Base-by-base conservation (phyloP, 1,140 invertebrate species). In the Eupristina koningsbergeri region DNA sequence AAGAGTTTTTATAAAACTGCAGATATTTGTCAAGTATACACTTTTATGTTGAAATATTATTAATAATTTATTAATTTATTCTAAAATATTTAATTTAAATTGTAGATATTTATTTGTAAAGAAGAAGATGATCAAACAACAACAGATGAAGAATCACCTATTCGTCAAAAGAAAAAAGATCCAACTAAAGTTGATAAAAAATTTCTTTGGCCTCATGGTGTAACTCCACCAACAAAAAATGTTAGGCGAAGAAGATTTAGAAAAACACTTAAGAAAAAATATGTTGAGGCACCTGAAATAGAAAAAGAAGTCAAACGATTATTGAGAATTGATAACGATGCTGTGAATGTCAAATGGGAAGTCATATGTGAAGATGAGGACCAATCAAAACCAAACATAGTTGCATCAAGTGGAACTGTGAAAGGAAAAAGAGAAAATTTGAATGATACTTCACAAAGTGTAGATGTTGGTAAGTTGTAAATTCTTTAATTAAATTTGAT, bases 1-100 rank as follows among this genome's bases (percentile, higher is more conserved):
- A 99, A 99, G 92, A 98, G 96, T 88, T 98, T 99, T 88, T 99
- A 99, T 89, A 99, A 99, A 94, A 98, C 98, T 26, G 98, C 98
- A 0, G 98, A 99, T 92, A 96, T 99, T 87, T 97, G 97, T 90
- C 98, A 99, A 94, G 96, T 96, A 87, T 74, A 31, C 36, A 77
- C 61, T 71, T 71, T 64, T 31, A 34, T 50, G 76, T 64, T 50
- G 26, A 45, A 61, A 78, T 39, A 64, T 64, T 36, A 0, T 22
- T 67, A 34, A 69, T 80, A 34, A 5, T 69, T 22, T 34, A 29
- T 13, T 80, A 58, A 39, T 71, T 71, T 71, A 6, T 53, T 78
- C 64, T 17, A 53, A 53, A 13, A 58, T 50, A 50, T 15, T 6
- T 22, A 41, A 17, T 73, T 22, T 80, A 47, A 76, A 67, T 85